These are phyloP conservation scores for Myotis vivesi DNA, from an alignment of 2,797 vertebrate genomes.

Conservation along the genomic window DNA sequence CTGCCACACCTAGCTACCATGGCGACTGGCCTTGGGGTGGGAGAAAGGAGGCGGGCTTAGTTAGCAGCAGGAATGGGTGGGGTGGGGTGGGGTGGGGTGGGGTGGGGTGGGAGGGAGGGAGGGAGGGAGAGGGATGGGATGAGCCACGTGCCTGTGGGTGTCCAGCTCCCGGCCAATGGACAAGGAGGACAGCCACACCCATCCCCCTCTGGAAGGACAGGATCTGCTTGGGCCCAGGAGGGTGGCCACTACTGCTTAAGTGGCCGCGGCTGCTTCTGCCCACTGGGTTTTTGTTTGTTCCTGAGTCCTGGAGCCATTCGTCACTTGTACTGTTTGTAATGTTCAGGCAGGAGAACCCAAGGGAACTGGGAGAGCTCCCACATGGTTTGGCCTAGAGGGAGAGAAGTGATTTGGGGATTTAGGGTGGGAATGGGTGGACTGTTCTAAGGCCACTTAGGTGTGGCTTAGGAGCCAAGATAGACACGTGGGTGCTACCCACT, in stretches of 20 bases:
- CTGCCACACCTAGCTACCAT: constrained; percentile 67
- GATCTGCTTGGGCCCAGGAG: constrained; percentile 40
- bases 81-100: neutral
- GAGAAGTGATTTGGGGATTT: neutral
- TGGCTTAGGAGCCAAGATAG: neutral
- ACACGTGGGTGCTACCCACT: neutral
- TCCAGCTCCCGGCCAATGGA: constrained; percentile 74
- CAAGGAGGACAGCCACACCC: constrained; percentile 64
- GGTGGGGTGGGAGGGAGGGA: constrained; percentile 50
- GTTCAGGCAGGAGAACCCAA: neutral
- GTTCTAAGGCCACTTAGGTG: neutral
- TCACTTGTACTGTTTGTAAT: neutral
- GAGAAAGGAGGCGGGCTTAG: constrained; percentile 76
- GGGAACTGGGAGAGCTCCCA: neutral
- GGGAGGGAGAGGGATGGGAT: constrained; percentile 50
- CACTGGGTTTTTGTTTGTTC: constrained; percentile 27
- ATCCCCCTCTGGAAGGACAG: constrained; percentile 36
- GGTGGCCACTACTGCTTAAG: constrained; percentile 32
- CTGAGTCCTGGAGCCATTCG: neutral
- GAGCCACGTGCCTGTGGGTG: constrained; percentile 70
- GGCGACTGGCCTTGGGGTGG: constrained; percentile 80
- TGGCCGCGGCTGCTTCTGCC: neutral
- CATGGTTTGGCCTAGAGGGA: neutral
- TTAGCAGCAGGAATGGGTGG: constrained; percentile 73
- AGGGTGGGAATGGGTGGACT: constrained; percentile 25